Conservation (phyloP, 2,113 vertebrate species). For the Oenanthe oenanthe region DNA sequence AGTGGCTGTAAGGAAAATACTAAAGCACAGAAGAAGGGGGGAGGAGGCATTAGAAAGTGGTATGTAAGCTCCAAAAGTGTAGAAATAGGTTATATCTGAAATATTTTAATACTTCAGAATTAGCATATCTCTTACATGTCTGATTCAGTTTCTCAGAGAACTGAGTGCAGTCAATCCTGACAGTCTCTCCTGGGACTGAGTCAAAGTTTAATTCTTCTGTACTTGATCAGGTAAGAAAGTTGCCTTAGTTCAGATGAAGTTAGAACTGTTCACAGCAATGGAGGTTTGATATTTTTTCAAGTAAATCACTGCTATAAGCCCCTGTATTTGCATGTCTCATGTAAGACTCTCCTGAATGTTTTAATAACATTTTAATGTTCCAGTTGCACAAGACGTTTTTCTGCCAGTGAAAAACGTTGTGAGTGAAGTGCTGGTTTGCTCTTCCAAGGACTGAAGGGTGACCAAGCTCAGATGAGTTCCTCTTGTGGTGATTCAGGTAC, state of each 20-base stretch:
- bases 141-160: not conserved
- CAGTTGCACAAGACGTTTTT: not conserved
- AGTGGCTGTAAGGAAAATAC: slow-evolving; percentile 72
- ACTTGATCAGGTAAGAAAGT: not conserved
- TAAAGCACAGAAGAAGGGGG: slow-evolving; percentile 35
- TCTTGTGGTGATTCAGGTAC: not conserved
- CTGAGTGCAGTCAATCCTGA: not conserved
- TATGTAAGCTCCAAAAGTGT: not conserved
- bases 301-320: not conserved
- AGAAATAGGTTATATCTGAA: not conserved
- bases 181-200: fast-evolving
- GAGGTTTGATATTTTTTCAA: not conserved
- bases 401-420: not conserved
- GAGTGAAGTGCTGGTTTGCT: not conserved
- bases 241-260: not conserved
- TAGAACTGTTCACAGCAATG: not conserved
- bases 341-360: not conserved
- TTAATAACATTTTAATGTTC: not conserved
- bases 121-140: not conserved
- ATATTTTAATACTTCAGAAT: not conserved
- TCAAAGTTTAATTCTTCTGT: not conserved
- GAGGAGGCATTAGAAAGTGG: not conserved
- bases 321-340: not conserved
- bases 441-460: not conserved
- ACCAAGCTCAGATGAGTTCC: not conserved